These are phyloP conservation scores for Polypedilum pembai DNA, from an alignment of 1,140 invertebrate genomes.

Conservation along the genomic window DNA sequence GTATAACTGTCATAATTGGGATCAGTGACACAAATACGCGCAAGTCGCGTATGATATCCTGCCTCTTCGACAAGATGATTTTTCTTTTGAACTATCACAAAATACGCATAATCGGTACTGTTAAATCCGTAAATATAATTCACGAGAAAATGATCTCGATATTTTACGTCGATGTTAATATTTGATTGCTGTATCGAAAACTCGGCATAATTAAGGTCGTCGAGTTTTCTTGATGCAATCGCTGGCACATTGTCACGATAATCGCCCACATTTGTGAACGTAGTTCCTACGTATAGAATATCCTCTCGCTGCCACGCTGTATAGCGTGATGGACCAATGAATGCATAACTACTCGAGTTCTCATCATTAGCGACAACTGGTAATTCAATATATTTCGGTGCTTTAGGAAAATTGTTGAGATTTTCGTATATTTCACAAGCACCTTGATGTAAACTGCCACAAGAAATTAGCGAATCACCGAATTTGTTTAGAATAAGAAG, in stretches of 20 bases:
- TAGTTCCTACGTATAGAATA: constrained; percentile 89
- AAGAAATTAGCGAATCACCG: constrained; percentile 71
- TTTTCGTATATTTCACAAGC: constrained; percentile 75
- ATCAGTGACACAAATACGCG: constrained; percentile 88
- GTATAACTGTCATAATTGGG: constrained; percentile 91
- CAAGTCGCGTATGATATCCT: constrained; percentile 82
- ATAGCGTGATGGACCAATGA: constrained; percentile 86
- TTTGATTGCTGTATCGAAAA: constrained; percentile 80
- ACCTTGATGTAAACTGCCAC: constrained; percentile 80
- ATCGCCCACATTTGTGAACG: constrained; percentile 85
- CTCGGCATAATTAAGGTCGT: constrained; percentile 70
- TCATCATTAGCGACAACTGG: constrained; percentile 88
- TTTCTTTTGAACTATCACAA: constrained; percentile 88
- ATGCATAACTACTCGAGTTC: constrained; percentile 83
- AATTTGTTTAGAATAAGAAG: constrained; percentile 80
- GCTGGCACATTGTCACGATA: constrained; percentile 91
- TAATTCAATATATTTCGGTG: constrained; percentile 64
- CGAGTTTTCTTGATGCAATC: constrained; percentile 76
- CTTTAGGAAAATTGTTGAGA: constrained; percentile 65
- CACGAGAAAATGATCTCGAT: constrained; percentile 88
- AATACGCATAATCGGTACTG: constrained; percentile 89
- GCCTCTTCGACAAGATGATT: constrained; percentile 81
- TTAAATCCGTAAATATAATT: constrained; percentile 95
- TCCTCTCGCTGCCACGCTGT: constrained; percentile 64
- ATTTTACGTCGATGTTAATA: constrained; percentile 87